A percentile compares a stretch with the other conserved stretches of the same genome.
These are phyloP conservation scores for Pissodes strobi DNA, from an alignment of 1,140 invertebrate genomes.

Conservation along the genomic window DNA sequence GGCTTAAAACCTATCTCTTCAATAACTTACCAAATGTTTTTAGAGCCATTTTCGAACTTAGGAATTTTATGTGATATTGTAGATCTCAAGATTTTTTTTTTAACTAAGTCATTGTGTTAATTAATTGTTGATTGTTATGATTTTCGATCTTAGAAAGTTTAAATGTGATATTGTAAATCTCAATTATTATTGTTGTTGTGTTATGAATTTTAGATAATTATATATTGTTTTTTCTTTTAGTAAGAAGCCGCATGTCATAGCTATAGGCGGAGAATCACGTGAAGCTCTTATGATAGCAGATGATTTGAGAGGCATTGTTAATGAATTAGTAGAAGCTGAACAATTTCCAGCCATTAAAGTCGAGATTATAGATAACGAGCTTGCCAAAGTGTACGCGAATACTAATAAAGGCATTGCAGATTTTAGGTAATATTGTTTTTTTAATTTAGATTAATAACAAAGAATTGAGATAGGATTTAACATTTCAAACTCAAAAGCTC, in stretches of 20 bases:
- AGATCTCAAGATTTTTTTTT: no score
- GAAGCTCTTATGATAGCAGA: slow-evolving; percentile 84
- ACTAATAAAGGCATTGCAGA: slow-evolving; percentile 85
- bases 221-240: background rate
- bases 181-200: background rate
- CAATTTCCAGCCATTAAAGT: slow-evolving; percentile 87
- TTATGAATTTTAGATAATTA: slow-evolving; percentile 1
- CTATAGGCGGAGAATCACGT: slow-evolving; percentile 87
- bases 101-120: no score
- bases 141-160: no score
- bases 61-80: no score
- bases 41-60: no score
- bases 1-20: no score
- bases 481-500: no score
- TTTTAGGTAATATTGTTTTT: slow-evolving; percentile 68
- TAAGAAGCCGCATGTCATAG: slow-evolving; percentile 94
- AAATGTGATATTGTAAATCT: no score
- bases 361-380: slow-evolving; percentile 91
- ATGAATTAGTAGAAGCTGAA: slow-evolving; percentile 78
- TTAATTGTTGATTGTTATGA: no score
- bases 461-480: no score
- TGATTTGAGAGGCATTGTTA: slow-evolving; percentile 80
- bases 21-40: no score
- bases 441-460: no score
- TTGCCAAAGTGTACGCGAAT: slow-evolving; percentile 89